Conservation (phyloP, 2,888 invertebrate genomes). For the Tenthredo scrophulariae region DNA sequence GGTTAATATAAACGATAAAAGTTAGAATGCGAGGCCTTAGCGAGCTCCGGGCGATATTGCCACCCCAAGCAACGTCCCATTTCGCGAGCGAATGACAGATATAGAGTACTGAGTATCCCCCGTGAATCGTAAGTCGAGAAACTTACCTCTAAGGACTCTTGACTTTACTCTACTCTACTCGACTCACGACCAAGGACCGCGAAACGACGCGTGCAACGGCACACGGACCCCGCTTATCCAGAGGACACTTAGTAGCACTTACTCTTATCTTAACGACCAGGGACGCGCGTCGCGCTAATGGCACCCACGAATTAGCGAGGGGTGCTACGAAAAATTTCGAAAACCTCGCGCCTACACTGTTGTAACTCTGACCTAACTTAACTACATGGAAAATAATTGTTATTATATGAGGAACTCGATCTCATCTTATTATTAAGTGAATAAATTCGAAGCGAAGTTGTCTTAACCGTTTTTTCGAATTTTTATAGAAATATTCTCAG, state of each 20-base stretch:
- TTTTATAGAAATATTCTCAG: neutral
- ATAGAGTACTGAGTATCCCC: constrained; percentile 33
- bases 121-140: constrained; percentile 29
- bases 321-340: constrained; percentile 66
- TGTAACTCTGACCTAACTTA: neutral
- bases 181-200: constrained; percentile 37
- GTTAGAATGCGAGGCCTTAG: constrained; percentile 25
- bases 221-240: constrained; percentile 73
- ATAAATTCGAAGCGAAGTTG: neutral
- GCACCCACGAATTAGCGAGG: constrained; percentile 75
- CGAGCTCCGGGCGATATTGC: constrained; percentile 28
- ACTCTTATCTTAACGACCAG: constrained; percentile 78
- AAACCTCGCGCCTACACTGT: constrained; percentile 48
- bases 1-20: constrained; percentile 42
- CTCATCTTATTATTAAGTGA: neutral
- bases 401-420: neutral
- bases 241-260: constrained; percentile 78
- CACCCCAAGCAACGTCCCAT: constrained; percentile 17
- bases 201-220: constrained; percentile 59
- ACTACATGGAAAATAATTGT: neutral
- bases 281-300: constrained; percentile 76
- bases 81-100: constrained; percentile 6
- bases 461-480: neutral
- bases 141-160: constrained; percentile 35
- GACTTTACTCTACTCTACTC: neutral